Percentiles rank a stretch among this genome's conserved stretches.
phyloP scores from a whole-genome alignment of 1,140 invertebrate species.

The Brevipalpus yothersi region DNA sequence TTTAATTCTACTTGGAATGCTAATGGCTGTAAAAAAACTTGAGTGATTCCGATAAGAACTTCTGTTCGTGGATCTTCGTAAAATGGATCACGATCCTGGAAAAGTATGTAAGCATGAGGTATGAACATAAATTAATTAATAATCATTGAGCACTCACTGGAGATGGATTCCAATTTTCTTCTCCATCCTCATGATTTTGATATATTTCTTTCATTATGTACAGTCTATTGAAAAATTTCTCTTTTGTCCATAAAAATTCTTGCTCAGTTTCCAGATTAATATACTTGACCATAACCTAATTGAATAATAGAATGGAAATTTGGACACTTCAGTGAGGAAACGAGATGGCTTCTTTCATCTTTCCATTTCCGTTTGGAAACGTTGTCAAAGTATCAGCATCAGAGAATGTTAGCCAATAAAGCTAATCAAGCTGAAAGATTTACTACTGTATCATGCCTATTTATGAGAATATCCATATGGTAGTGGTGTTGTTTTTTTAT shows the following conservation, averaged over 20 bases:
- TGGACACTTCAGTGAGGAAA: too few relatives aligned
- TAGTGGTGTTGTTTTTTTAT: too few relatives aligned
- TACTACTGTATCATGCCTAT: too few relatives aligned
- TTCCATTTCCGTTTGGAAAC: background rate
- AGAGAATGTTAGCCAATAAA: background rate
- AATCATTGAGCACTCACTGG: constrained; percentile 16
- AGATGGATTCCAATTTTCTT: constrained; percentile 26
- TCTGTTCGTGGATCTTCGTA: constrained; percentile 27
- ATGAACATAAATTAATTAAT: background rate
- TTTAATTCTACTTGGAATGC: constrained; percentile 29
- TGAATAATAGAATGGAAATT: constrained; percentile 4
- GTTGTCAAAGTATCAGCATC: background rate
- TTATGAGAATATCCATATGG: too few relatives aligned
- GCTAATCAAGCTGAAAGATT: too few relatives aligned
- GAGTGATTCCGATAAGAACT: constrained; percentile 30
- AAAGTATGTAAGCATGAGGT: background rate
- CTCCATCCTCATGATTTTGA: constrained; percentile 28
- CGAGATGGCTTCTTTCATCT: too few relatives aligned
- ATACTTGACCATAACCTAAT: constrained; percentile 30
- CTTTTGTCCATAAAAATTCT: constrained; percentile 30
- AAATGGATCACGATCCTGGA: constrained; percentile 33
- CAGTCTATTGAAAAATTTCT: constrained; percentile 30
- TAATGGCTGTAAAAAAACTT: constrained; percentile 29
- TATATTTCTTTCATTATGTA: constrained; percentile 38
- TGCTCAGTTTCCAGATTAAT: constrained; percentile 27